A percentile compares a stretch with the other conserved stretches of the same genome.
phyloP scores from a whole-genome alignment of 2,113 vertebrate genomes.

The Stictonetta naevosa region DNA sequence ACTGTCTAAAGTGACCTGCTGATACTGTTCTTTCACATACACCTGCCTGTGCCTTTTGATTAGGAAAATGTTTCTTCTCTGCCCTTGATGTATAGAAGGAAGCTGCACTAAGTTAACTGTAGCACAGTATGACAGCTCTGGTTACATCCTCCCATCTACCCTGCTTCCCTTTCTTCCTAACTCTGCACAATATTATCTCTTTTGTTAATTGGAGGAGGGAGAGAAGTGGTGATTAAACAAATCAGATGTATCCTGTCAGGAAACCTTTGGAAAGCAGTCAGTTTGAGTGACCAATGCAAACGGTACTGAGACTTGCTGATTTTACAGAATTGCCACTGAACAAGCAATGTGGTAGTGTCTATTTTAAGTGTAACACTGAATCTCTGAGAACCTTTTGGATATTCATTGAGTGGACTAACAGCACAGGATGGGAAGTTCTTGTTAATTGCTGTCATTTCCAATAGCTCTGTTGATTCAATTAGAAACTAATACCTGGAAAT shows the following conservation, averaged over 20 bases:
- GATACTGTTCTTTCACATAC: neutral
- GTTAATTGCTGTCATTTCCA: neutral
- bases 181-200: neutral
- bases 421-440: neutral
- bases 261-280: slow-evolving; percentile 35
- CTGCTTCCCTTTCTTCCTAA: neutral
- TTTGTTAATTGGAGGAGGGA: neutral
- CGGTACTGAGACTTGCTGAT: neutral
- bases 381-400: neutral
- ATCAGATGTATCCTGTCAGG: slow-evolving; percentile 10
- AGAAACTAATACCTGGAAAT: neutral
- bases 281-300: neutral
- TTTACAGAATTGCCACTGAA: slow-evolving; percentile 4
- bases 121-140: neutral
- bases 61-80: slow-evolving; percentile 15
- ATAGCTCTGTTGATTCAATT: neutral
- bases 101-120: neutral
- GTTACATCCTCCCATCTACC: neutral
- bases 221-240: slow-evolving; percentile 25
- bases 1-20: neutral
- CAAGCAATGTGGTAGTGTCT: neutral
- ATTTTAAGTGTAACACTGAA: neutral
- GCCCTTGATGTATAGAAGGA: neutral
- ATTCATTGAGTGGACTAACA: neutral
- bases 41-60: neutral